These are phyloP conservation scores for Sterrhoptilus dennistouni DNA, from an alignment of 2,113 vertebrate species.

Conservation along the genomic window DNA sequence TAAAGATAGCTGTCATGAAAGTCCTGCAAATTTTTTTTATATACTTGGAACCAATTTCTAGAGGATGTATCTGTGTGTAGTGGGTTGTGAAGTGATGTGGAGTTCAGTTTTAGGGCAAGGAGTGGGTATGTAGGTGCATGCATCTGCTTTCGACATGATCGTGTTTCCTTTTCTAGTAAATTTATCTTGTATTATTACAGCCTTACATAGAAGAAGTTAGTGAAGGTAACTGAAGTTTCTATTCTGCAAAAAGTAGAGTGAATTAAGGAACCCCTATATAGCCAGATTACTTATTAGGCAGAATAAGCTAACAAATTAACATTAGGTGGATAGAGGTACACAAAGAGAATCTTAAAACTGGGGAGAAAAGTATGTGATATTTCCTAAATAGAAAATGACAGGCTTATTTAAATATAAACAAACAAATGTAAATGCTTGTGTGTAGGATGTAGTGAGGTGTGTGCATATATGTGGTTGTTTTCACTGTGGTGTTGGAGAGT, in stretches of 20 bases:
- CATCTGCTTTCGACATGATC: not conserved
- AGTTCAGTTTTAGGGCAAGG: not conserved
- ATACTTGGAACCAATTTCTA: not conserved
- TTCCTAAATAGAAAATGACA: not conserved
- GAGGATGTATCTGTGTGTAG: rapidly evolving
- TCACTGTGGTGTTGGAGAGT: not conserved
- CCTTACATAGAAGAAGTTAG: not conserved
- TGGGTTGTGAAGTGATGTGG: not conserved
- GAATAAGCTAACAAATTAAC: not conserved
- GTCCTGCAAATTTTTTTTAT: not conserved
- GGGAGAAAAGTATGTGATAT: not conserved
- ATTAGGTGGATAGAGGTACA: not conserved
- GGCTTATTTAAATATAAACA: not conserved
- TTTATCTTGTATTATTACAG: not conserved
- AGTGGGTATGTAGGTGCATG: not conserved
- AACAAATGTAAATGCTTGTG: not conserved
- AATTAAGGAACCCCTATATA: not conserved
- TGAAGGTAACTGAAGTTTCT: not conserved
- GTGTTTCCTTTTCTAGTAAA: not conserved
- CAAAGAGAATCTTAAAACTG: not conserved
- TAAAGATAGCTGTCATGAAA: not conserved
- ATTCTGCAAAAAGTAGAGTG: not conserved
- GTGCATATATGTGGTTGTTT: not conserved
- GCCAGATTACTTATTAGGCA: not conserved
- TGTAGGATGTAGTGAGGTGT: not conserved